phyloP scores from a whole-genome alignment of 2,113 vertebrate genomes.

The Hypanus sabinus region DNA sequence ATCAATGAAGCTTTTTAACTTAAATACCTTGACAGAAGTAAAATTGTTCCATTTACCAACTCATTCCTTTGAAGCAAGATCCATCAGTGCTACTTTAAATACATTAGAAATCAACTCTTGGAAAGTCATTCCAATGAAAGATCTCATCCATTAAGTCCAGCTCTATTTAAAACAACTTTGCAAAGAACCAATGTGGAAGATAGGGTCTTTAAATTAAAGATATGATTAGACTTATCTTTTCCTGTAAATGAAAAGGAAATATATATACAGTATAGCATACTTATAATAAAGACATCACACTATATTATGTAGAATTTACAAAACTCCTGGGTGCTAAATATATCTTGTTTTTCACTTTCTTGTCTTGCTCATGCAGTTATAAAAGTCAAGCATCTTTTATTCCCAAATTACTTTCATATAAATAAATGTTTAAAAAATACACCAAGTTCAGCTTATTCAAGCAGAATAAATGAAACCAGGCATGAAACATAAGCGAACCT shows the following conservation, averaged over 20 bases:
- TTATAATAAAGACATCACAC: not conserved
- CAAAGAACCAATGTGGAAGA: not conserved
- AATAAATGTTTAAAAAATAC: not conserved
- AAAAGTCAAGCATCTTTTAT: not conserved
- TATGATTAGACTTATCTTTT: not conserved
- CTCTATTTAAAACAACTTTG: not conserved
- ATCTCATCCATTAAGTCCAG: not conserved
- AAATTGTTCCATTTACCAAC: slow-evolving; percentile 14
- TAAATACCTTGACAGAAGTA: not conserved
- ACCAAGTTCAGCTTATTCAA: not conserved
- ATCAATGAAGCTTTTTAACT: slow-evolving; percentile 5
- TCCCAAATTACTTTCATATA: not conserved
- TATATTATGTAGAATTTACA: not conserved
- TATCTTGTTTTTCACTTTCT: not conserved
- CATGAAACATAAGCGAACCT: not conserved
- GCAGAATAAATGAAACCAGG: not conserved
- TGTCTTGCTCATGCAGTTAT: not conserved
- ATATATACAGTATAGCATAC: not conserved
- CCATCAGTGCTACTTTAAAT: slow-evolving; percentile 18
- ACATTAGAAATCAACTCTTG: slow-evolving; percentile 10
- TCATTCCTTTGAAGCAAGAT: not conserved
- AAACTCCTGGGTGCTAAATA: not conserved
- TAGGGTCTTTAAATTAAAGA: not conserved
- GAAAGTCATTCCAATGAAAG: slow-evolving; percentile 6
- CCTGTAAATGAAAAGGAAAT: not conserved